Evolutionary conservation across 2,113 vertebrate genomes (phyloP), one percentile per base, ranked within the genome.

Genomic region (Albula goreensis): DNA sequence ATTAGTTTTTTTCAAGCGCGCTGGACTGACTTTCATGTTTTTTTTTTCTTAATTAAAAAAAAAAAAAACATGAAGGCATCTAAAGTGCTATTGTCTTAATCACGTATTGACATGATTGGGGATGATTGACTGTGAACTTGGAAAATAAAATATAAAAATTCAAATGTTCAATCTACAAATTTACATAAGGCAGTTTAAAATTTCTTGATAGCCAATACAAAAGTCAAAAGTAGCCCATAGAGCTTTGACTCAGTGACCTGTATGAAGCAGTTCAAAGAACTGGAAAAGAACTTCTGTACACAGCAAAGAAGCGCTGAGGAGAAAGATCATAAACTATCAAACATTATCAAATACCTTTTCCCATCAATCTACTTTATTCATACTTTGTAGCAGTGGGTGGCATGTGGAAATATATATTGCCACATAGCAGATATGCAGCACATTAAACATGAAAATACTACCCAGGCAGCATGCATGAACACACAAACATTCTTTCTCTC

Each of bases 141-240:
- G 22, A 74, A 70, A 4, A n/a, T 1, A 70, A 17, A 31, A 74
- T 74, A 74, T 3, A 25, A 2, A 74, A 31, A 74, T 22, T 25
- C 0, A n/a, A 8, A 74, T 10, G 10, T 25, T 19, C 2, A 74
- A 50, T 80, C 6, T 86, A 89, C 74, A 70, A 90, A 88, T 85
- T 57, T 41, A 79, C 84, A 89, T 85, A 85, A 90, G 90, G 84
- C 31, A 41, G 31, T 41, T 41, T 41, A 41, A 41, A 66, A 66
- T 3, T 22, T 66, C 17, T 22, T 66, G 17, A 66, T 66, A 66
- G 60, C 6, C 60, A 66, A 19, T 22, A 22, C 60, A 19, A 22
- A 66, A 19, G 60, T 66, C 15, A 66, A 66, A 19, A 22, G 17
- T 5, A 66, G 60, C 17, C 17, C 22, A 19, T 22, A 19, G 60